Base-by-base conservation (phyloP, 2,888 invertebrate species). In the Sminthurinus aureus region DNA sequence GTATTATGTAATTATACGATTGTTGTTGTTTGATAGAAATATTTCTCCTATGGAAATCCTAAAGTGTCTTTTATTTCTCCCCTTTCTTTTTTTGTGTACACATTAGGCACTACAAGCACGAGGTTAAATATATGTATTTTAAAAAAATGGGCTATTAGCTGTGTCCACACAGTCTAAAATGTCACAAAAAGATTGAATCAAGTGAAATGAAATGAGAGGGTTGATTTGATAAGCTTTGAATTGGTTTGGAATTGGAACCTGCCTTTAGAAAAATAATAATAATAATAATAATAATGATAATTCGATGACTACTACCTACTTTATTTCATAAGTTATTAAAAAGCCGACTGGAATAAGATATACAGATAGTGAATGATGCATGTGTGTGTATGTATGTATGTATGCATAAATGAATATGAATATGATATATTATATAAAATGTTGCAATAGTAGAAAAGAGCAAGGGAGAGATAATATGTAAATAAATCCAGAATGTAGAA, bases 41-140 rank as follows among this genome's bases (percentile, higher is more conserved):
- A 22, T 66, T 66, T 69, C 15, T 20, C 69, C 20, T 26, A 26
- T 73, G 24, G 38, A 73, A 26, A 73, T 73, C 24, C 73, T 24
- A 73, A 26, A 73, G 26, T 73, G 71, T 12, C 20, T 71, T 13
- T 38, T 13, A 66, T 38, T 79, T 66, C n/a, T 22, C 20, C 66
- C 66, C 67, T 66, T n/a, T 79, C 77, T 22, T 66, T 52, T 51
- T 79, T 79, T 38, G 9, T 22, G 20, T 66, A 0, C 26, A 20
- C 24, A 13, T 1, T 38, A 6, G 1, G 38, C 6, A 6, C 38
- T n/a, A n/a, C n/a, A n/a, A n/a, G 15, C 26, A 9, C 8, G n/a
- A 75, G 51, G n/a, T 51, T 20, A 20, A 18, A 15, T 9, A 18
- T 58, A 11, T 58, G 9, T 58, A 15, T 58, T 58, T 58, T 58